A percentile compares a stretch with the other conserved stretches of the same genome.
phyloP scores from a whole-genome alignment of 2,888 invertebrate genomes.

The Cybosia mesomella region DNA sequence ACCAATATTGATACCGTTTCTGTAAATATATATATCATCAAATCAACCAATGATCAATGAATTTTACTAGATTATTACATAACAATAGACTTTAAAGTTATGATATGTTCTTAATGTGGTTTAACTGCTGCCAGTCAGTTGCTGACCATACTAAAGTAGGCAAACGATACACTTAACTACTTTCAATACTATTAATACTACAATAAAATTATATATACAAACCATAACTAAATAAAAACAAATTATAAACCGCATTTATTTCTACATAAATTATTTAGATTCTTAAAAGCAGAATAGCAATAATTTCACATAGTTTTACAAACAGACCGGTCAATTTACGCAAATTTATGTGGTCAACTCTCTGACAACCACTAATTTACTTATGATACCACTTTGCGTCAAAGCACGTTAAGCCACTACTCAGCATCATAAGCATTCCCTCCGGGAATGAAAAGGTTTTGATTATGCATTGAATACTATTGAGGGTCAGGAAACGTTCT shows the following conservation, averaged over 20 bases:
- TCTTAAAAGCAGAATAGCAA: neutral
- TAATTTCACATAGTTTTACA: neutral
- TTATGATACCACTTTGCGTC: conserved; percentile 13
- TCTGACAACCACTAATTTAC: conserved; percentile 8
- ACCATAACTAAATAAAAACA: neutral
- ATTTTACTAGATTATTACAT: neutral
- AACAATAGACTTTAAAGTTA: neutral
- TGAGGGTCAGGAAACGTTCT: conserved; percentile 9
- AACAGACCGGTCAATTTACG: neutral
- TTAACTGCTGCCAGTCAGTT: too few relatives aligned
- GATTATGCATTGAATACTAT: conserved; percentile 22
- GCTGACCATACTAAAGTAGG: too few relatives aligned
- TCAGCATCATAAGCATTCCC: conserved; percentile 21
- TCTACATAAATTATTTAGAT: neutral
- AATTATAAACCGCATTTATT: neutral
- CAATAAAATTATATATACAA: neutral
- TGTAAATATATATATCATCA: too few relatives aligned
- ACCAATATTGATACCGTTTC: neutral
- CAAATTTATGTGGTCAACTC: conserved; percentile 3
- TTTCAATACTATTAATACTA: neutral
- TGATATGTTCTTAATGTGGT: neutral
- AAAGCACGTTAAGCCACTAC: conserved; percentile 12
- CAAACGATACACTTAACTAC: neutral
- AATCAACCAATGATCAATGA: neutral
- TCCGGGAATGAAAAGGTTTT: conserved; percentile 16